Conservation (phyloP, 2,113 vertebrate species). For the Tragelaphus scriptus region DNA sequence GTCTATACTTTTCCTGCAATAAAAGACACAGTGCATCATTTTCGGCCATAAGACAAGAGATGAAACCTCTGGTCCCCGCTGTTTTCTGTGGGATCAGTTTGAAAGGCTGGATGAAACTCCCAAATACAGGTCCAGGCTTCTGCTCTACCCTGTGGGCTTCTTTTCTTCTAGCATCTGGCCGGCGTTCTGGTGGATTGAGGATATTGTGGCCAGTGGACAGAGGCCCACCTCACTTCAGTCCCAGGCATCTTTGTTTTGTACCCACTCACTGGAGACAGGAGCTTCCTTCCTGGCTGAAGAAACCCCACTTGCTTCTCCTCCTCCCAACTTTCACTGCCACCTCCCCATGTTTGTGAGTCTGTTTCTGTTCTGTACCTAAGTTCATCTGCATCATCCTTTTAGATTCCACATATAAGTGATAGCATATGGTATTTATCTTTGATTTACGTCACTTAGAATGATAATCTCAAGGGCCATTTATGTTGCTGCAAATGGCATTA, state of each 20-base stretch:
- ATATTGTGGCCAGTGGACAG: fast-evolving
- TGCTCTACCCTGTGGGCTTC: fast-evolving
- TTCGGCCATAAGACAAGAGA: not conserved
- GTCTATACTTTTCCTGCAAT: fast-evolving
- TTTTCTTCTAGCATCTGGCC: not conserved
- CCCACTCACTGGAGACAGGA: not conserved
- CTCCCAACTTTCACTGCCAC: not conserved
- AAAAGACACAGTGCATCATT: fast-evolving
- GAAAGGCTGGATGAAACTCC: not conserved
- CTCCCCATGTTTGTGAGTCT: not conserved
- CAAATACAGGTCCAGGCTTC: fast-evolving
- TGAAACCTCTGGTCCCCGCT: fast-evolving
- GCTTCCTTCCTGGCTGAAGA: not conserved
- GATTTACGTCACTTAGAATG: not conserved
- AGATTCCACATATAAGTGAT: not conserved
- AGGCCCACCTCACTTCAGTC: not conserved
- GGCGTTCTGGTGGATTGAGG: fast-evolving
- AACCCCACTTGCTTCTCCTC: not conserved
- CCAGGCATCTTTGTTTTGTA: not conserved
- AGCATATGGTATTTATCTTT: not conserved
- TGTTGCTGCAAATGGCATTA: not conserved
- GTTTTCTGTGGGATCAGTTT: not conserved
- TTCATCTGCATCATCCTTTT: not conserved
- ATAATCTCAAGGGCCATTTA: not conserved
- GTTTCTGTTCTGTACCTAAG: too few species aligned